phyloP scores from a whole-genome alignment of 2,888 invertebrate species.

The Papilio demoleus region DNA sequence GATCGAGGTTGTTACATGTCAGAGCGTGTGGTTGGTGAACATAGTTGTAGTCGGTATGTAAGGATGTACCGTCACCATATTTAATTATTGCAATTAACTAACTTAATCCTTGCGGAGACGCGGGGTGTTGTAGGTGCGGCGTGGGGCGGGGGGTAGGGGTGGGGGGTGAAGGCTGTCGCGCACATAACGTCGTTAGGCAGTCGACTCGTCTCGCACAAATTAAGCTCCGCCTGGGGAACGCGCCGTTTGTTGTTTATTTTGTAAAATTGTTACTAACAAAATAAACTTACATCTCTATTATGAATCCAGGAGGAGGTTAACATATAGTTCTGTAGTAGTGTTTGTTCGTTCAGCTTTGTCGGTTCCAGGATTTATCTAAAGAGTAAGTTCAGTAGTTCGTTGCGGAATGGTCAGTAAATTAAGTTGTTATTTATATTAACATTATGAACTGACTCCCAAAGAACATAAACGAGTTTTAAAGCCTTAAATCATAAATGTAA shows the following conservation, averaged over 20 bases:
- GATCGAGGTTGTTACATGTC: not conserved
- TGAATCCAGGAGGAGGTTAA: not conserved
- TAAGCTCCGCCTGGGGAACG: slow-evolving; percentile 9
- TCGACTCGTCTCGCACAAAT: slow-evolving; percentile 18
- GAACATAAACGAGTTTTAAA: too few relatives aligned
- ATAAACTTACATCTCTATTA: not conserved
- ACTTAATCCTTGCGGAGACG: not conserved
- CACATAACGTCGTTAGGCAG: slow-evolving; percentile 8
- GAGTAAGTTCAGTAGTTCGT: not conserved
- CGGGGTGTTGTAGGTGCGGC: not conserved
- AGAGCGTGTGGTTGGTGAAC: not conserved
- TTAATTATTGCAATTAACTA: slow-evolving; percentile 10
- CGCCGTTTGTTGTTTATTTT: slow-evolving; percentile 19
- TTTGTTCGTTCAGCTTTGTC: not conserved
- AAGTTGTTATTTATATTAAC: not conserved
- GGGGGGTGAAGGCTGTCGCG: not conserved
- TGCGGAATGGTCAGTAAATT: not conserved
- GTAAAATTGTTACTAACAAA: slow-evolving; percentile 6
- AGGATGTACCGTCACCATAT: not conserved
- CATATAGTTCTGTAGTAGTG: not conserved
- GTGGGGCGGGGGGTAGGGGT: not conserved
- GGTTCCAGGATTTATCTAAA: not conserved
- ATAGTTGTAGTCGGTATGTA: not conserved
- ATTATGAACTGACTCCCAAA: too few relatives aligned
- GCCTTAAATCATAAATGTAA: too few relatives aligned